Base-by-base conservation (phyloP, 2,888 invertebrate species). In the Apantesis nais region DNA sequence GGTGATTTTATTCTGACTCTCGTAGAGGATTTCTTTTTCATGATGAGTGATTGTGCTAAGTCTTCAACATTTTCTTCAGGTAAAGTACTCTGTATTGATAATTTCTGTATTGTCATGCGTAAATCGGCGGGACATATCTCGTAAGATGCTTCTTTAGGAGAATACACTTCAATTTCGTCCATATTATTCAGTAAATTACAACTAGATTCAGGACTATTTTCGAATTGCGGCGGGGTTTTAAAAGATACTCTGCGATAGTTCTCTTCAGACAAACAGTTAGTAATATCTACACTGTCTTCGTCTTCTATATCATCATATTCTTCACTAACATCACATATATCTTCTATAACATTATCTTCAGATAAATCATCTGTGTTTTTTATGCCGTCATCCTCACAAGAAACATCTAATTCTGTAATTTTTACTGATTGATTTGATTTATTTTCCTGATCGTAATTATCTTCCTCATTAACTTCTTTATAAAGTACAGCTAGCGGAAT, bases 1-100 rank as follows among this genome's bases (percentile, higher is more conserved):
- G 94, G 94, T 62, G 94, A 95, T 76, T 93, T 95, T 66, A 94
- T 87, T 79, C 93, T 85, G 4, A 84, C 77, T 80, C 85, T 89
- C 1, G 86, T 83, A 7, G 89, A 84, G 0, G 93, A 92, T 75
- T 88, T 92, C 62, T 84, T 92, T 77, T 87, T 92, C 64, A 74
- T 80, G 48, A 75, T 61, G 34, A 73, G 65, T 55, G 73, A 52
- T 39, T 70, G 71, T 5, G 80, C 63, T 4, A 73, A 29, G 14
- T 88, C 88, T 71, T 91, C 91, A 44, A 78, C 80, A 62, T 66
- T 86, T 83, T 93, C 93, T 80, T 93, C 93, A 19, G 84, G 80
- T 34, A 91, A 78, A 62, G 87, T 81, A 48, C 82, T 78, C 68
- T 87, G 88, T 77, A 86, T 86, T 55, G 87, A 88, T 19, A 93